phyloP scores from a whole-genome alignment of 1,140 invertebrate genomes.

The Heterodera carotae region DNA sequence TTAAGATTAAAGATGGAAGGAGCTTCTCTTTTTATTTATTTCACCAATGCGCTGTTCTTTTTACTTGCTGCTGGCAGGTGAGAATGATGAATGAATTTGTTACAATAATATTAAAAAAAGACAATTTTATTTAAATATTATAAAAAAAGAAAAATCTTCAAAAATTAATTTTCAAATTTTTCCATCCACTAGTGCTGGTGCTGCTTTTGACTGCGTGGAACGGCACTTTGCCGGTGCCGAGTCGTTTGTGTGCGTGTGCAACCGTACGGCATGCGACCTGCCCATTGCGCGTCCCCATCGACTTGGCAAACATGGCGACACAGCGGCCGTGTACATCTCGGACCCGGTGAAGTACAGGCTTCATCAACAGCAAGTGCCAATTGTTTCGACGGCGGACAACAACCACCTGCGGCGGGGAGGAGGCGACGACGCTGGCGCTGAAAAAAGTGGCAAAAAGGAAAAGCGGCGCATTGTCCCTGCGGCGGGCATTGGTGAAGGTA shows the following conservation, averaged over 20 bases:
- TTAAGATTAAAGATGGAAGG: too few relatives aligned
- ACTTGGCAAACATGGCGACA: neutral
- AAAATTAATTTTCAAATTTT: too few relatives aligned
- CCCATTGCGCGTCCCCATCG: neutral
- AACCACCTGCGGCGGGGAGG: too few relatives aligned
- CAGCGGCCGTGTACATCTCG: neutral
- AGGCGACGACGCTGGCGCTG: neutral
- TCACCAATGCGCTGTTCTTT: too few relatives aligned
- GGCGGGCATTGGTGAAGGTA: too few relatives aligned
- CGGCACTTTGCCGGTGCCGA: constrained; percentile 17
- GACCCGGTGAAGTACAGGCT: neutral
- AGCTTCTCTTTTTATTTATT: too few relatives aligned
- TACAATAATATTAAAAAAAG: too few relatives aligned
- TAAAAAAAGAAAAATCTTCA: too few relatives aligned
- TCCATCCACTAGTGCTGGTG: neutral
- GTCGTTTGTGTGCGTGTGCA: constrained; percentile 33
- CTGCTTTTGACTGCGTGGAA: neutral
- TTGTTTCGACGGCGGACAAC: too few relatives aligned
- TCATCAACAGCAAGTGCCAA: neutral
- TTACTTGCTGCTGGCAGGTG: too few relatives aligned
- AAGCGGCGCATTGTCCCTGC: neutral
- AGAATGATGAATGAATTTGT: too few relatives aligned
- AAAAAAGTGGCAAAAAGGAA: neutral
- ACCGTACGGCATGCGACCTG: constrained; percentile 14
- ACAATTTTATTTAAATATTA: too few relatives aligned